Conservation (phyloP, 2,113 vertebrate species). For the Crotalus horridus region DNA sequence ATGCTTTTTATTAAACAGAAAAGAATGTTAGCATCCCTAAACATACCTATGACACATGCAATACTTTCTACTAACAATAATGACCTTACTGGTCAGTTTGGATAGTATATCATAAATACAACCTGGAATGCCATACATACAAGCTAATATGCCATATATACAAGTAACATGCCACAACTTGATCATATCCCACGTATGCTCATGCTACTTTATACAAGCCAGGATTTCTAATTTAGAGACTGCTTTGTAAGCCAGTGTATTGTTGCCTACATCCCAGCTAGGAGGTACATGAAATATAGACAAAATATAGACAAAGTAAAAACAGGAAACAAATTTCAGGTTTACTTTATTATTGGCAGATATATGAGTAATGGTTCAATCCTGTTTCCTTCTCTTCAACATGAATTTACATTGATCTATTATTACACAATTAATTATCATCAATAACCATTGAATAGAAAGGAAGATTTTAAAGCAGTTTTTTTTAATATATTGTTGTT, state of each 20-base stretch:
- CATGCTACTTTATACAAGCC: background rate
- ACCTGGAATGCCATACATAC: background rate
- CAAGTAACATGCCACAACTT: too few relatives aligned
- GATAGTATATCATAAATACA: background rate
- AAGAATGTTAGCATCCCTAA: background rate
- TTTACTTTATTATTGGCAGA: background rate
- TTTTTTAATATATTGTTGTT: background rate
- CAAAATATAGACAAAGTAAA: too few relatives aligned
- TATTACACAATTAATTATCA: background rate
- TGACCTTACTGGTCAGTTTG: background rate
- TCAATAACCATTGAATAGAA: conserved; percentile 7
- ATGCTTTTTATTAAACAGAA: background rate
- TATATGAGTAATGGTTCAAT: background rate
- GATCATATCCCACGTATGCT: background rate
- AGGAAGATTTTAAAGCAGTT: background rate
- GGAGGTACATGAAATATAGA: background rate
- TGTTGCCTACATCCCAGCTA: background rate
- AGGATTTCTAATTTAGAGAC: background rate
- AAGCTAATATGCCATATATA: too few relatives aligned
- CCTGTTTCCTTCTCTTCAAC: background rate
- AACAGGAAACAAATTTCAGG: background rate
- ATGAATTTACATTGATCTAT: conserved; percentile 16
- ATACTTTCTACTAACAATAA: background rate
- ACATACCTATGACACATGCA: background rate
- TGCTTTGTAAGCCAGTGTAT: background rate